Evolutionary conservation across 1,140 invertebrate genomes (phyloP), one percentile per base, ranked within the genome.

Genomic region (Leptestheria dahalacensis): DNA sequence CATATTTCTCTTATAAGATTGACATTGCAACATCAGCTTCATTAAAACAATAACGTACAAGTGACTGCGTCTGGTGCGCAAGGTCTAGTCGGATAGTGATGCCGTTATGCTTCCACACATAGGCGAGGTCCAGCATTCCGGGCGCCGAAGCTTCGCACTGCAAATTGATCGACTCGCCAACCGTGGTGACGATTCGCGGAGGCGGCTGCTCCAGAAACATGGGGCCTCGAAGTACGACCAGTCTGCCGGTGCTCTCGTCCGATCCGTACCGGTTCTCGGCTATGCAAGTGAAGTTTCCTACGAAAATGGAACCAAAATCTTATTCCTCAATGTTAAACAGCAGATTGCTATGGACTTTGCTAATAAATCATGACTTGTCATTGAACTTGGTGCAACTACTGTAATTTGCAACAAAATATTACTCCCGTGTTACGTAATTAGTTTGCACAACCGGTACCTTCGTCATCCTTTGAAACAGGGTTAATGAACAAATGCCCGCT

Each of bases 61-160:
- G 6, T 6, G 15, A 41, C 15, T 41, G 33, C 6, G 6, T 41
- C 6, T 41, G 33, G 15, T 6, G 6, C 25, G 48, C 15, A 15
- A 18, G 58, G 20, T 63, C 59, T n/a, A 61, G 50, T 26, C 57
- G 54, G 46, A 94, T 81, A 50, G 80, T 71, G 59, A 91, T 77
- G 0, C 84, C 87, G 72, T 95, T 94, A 65, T 91, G 88, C 48
- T 80, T 85, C 91, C 91, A 95, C 56, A 89, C 78, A 66, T 91
- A 94, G 11, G 90, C 86, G 50, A 91, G 79, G 65, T 96, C 91
- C 28, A 96, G 72, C 49, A 88, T 75, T 61, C 84, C 79, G 68
- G 91, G 89, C 18, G 82, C 81, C 49, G 82, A 77, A 0, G 88
- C 90, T 68, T 82, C 79, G 68, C 91, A 96, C 64, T 82, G 78